Conservation (phyloP, 2,797 vertebrate species). For the Sylvia borin region DNA sequence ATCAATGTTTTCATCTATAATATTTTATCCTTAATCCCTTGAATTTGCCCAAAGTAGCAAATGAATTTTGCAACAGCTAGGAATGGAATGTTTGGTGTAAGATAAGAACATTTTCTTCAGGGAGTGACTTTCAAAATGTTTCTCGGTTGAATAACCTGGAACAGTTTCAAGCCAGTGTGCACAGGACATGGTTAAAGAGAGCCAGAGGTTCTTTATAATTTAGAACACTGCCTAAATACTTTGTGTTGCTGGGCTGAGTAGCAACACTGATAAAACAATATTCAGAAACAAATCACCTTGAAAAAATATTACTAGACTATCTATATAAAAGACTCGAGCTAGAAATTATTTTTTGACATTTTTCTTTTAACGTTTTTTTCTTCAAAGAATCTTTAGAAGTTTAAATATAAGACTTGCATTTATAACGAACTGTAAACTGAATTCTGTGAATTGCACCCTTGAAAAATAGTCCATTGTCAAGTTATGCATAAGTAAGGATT, state of each 20-base stretch:
- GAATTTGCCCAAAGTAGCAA: not conserved
- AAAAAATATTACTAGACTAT: not conserved
- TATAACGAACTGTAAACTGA: not conserved
- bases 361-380: not conserved
- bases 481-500: not conserved
- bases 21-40: not conserved
- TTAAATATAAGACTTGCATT: not conserved
- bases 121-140: slow-evolving; percentile 1
- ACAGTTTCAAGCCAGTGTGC: not conserved
- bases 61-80: not conserved
- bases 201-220: not conserved
- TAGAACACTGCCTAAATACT: not conserved
- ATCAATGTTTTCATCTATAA: not conserved
- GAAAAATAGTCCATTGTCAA: not conserved
- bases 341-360: not conserved
- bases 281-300: not conserved
- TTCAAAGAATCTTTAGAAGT: not conserved
- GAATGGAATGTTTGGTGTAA: not conserved
- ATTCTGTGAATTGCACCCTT: not conserved
- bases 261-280: not conserved
- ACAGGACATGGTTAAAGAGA: not conserved
- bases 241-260: not conserved
- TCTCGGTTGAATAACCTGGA: not conserved
- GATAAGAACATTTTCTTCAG: slow-evolving; percentile 1
- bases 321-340: not conserved